A percentile compares a stretch with the other conserved stretches of the same genome.
Evolutionary conservation across 2,797 vertebrate genomes (phyloP).

Genomic region (Centroberyx gerrardi): DNA sequence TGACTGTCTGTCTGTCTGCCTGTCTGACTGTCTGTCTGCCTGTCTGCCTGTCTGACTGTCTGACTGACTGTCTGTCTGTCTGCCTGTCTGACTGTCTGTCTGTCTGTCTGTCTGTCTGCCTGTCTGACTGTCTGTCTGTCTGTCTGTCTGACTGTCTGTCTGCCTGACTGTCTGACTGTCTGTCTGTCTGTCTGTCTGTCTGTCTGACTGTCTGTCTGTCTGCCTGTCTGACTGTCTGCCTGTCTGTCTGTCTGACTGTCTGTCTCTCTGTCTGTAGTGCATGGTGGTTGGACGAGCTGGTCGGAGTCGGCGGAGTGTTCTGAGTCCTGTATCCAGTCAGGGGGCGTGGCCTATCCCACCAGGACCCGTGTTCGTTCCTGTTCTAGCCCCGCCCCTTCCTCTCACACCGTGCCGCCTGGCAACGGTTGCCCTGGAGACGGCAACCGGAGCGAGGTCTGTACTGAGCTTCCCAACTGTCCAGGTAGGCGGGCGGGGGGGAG

Average conservation of each 20-base stretch:
- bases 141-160: slow-evolving; percentile 15
- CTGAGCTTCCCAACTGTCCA: slow-evolving; percentile 69
- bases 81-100: too few relatives aligned
- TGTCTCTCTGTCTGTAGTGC: slow-evolving; percentile 46
- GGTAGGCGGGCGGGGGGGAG: slow-evolving; percentile 39
- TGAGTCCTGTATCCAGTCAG: slow-evolving; percentile 16
- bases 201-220: slow-evolving; percentile 50
- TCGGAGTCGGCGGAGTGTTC: slow-evolving; percentile 59
- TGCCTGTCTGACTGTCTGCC: not conserved
- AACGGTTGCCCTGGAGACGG: slow-evolving; percentile 50
- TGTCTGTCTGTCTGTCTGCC: not conserved
- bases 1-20: not conserved
- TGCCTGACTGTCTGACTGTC: slow-evolving; percentile 79
- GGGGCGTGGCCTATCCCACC: not conserved
- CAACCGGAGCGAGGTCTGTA: slow-evolving; percentile 35
- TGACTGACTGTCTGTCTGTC: not conserved
- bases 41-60: not conserved
- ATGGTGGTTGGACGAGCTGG: slow-evolving; percentile 72
- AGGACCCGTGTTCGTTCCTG: slow-evolving; percentile 44
- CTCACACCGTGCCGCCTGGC: slow-evolving; percentile 32
- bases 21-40: too few relatives aligned
- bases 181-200: slow-evolving; percentile 12
- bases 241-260: not conserved
- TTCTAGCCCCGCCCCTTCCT: slow-evolving; percentile 65
- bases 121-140: not conserved